phyloP scores from a whole-genome alignment of 2,797 vertebrate genomes.

The Danio kyathit region DNA sequence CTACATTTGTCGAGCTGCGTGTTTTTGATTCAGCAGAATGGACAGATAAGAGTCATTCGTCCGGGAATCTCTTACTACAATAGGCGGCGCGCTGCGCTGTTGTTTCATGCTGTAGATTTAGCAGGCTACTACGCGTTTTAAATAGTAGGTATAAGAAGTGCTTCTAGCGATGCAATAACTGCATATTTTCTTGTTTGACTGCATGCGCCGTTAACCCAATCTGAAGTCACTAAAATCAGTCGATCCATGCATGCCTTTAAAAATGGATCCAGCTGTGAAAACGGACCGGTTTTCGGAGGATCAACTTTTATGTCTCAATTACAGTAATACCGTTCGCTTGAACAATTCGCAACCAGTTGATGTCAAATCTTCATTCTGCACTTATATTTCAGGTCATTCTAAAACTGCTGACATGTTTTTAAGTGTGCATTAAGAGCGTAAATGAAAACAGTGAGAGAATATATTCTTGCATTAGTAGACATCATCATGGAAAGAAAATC shows the following conservation, averaged over 20 bases:
- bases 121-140: neutral
- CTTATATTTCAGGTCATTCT: neutral
- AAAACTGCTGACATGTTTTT: neutral
- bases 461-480: neutral
- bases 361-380: conserved; percentile 6
- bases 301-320: no score
- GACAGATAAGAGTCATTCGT: neutral
- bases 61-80: neutral
- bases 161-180: neutral
- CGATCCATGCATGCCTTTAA: no score
- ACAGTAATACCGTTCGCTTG: no score
- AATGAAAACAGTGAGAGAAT: neutral
- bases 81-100: neutral
- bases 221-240: neutral
- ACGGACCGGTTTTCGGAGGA: neutral
- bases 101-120: neutral
- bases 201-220: no score
- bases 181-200: neutral
- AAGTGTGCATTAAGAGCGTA: neutral
- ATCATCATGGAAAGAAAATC: neutral
- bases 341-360: neutral
- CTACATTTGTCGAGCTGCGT: no score
- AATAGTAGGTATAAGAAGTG: neutral
- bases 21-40: neutral
- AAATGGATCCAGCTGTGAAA: neutral